Conservation (phyloP, 2,113 vertebrate genomes). For the Platysternon megacephalum region DNA sequence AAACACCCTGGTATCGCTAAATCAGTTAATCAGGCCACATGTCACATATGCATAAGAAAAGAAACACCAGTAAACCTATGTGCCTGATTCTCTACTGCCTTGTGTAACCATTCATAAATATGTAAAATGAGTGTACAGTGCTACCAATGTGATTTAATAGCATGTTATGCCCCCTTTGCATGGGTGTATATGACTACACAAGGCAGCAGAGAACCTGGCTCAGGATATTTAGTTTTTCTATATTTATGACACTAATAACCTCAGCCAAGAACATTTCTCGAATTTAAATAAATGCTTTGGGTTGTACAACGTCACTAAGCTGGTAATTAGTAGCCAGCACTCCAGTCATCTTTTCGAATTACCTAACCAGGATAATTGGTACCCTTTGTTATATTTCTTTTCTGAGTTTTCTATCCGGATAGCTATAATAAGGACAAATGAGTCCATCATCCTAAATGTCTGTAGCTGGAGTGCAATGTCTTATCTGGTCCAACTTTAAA, state of each 20-base stretch:
- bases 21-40: background rate
- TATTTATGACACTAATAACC: background rate
- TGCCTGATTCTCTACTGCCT: background rate
- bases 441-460: background rate
- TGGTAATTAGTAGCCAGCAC: slow-evolving; percentile 47
- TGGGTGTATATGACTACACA: background rate
- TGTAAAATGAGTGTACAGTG: background rate
- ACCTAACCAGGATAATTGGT: slow-evolving; percentile 58
- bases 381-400: slow-evolving; percentile 29
- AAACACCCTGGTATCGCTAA: background rate
- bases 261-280: slow-evolving; percentile 36
- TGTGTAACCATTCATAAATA: background rate
- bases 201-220: background rate
- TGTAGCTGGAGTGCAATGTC: background rate
- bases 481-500: slow-evolving; percentile 10
- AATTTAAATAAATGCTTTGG: background rate
- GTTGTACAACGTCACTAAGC: background rate
- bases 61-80: background rate
- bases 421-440: slow-evolving; percentile 7
- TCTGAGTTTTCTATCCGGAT: background rate
- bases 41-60: background rate
- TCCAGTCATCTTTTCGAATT: slow-evolving; percentile 14
- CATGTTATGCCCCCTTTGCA: background rate
- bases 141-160: background rate
- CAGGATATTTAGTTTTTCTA: background rate